Base-by-base conservation (phyloP, 2,797 vertebrate genomes). In the Macroramphosus scolopax region DNA sequence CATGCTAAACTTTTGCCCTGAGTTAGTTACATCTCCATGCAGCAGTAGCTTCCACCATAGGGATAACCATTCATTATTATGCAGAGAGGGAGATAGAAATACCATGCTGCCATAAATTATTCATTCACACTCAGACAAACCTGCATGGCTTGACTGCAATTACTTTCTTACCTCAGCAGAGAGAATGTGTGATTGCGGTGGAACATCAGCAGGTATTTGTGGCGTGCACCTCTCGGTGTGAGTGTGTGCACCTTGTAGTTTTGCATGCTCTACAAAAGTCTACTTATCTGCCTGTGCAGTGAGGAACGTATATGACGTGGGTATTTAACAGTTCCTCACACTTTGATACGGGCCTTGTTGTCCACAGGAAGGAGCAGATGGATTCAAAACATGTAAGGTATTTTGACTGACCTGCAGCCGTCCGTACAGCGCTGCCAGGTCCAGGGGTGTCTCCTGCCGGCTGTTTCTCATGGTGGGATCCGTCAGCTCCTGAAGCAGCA, bases 391-490 rank as follows among this genome's bases (percentile, higher is more conserved):
- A n/a, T n/a, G 25, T 1, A 6, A 5, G 17, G 17, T 5, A 13
- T 8, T 42, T n/a, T 34, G 7, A 38, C 73, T 72, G 51, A 87
- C 86, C 18, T 92, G 85, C n/a, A 98, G 88, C 1, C 95, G 90
- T 9, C 95, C 95, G 2, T 98, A 98, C 33, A 97, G 89, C 0
- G 95, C 95, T 0, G 95, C 95, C 79, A 98, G 87, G 81, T 98
- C 95, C 82, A 98, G 75, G 1, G 95, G 95, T 0, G 94, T 96
- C 73, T 98, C 95, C 8, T 93, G 89, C 13, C 85, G 92, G 79
- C 91, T 95, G 87, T 98, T 98, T 48, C 95, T 91, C 89, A 97
- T 97, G 13, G 92, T 91, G 20, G 95, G 94, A 72, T 98, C 95
- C 0, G 94, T 94, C 68, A 96, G 89, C 77, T 98, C 95, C 73